Conservation (phyloP, 2,113 vertebrate species). For the Martes martes region DNA sequence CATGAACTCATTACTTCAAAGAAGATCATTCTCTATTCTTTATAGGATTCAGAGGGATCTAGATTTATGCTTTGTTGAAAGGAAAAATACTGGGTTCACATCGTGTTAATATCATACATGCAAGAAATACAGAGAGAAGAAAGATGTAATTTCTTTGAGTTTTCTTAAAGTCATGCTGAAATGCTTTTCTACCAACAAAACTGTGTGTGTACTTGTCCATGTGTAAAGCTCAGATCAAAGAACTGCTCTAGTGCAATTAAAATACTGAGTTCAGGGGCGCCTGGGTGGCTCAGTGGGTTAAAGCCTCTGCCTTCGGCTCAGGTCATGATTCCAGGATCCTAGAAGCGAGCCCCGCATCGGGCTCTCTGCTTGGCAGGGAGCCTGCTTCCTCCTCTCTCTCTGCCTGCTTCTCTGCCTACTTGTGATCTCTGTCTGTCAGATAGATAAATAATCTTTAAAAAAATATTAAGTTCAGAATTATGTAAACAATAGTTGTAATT, state of each 20-base stretch:
- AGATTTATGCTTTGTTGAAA: constrained; percentile 34
- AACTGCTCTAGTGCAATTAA: not conserved
- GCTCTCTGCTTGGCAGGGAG: too few relatives aligned
- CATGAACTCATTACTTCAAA: constrained; percentile 52
- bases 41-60: not conserved
- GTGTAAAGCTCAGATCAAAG: not conserved
- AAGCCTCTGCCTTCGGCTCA: too few relatives aligned
- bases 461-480: not conserved
- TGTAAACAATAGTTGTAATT: not conserved
- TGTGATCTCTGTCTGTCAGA: too few relatives aligned
- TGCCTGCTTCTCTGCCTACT: too few relatives aligned
- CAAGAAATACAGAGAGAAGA: not conserved
- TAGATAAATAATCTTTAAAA: too few relatives aligned
- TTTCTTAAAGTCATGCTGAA: not conserved
- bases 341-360: too few relatives aligned
- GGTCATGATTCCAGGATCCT: too few relatives aligned
- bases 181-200: not conserved
- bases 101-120: not conserved
- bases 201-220: not conserved
- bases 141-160: not conserved
- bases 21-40: constrained; percentile 35
- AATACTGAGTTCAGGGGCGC: not conserved
- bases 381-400: too few relatives aligned
- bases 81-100: constrained; percentile 1
- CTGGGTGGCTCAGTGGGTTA: too few relatives aligned